These are phyloP conservation scores for Nothoprocta pentlandii DNA, from an alignment of 2,113 vertebrate species.

Conservation along the genomic window DNA sequence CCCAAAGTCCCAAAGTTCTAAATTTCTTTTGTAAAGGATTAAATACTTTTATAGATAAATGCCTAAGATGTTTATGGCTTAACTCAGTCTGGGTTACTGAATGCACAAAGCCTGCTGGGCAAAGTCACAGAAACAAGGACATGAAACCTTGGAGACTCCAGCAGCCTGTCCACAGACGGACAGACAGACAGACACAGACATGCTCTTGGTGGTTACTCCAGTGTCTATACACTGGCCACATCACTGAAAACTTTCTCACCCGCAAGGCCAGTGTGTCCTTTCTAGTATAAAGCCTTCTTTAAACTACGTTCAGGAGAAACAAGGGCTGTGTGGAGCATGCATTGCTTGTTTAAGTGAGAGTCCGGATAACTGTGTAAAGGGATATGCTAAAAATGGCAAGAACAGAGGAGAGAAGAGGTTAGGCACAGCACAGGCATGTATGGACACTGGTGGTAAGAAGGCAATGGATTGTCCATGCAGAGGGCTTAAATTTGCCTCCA, in stretches of 20 bases:
- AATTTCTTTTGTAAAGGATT: background rate
- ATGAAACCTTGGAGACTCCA: background rate
- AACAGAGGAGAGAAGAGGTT: background rate
- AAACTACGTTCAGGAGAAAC: background rate
- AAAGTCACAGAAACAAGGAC: background rate
- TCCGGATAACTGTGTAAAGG: background rate
- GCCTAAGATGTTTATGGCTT: background rate
- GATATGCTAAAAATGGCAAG: background rate
- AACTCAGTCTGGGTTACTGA: background rate
- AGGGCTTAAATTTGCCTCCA: background rate
- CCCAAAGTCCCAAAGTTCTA: background rate
- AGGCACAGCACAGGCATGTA: background rate
- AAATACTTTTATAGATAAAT: background rate
- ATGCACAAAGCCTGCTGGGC: background rate
- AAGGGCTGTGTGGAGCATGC: background rate
- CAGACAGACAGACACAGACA: background rate
- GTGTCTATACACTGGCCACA: background rate
- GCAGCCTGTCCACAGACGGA: background rate
- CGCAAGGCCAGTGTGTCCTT: accelerated
- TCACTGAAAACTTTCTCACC: background rate
- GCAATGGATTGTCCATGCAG: background rate
- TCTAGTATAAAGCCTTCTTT: background rate
- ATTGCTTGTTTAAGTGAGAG: background rate
- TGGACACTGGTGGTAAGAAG: background rate
- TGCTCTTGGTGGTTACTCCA: background rate